phyloP scores from a whole-genome alignment of 2,797 vertebrate genomes.

The Malacoctenus gilli region DNA sequence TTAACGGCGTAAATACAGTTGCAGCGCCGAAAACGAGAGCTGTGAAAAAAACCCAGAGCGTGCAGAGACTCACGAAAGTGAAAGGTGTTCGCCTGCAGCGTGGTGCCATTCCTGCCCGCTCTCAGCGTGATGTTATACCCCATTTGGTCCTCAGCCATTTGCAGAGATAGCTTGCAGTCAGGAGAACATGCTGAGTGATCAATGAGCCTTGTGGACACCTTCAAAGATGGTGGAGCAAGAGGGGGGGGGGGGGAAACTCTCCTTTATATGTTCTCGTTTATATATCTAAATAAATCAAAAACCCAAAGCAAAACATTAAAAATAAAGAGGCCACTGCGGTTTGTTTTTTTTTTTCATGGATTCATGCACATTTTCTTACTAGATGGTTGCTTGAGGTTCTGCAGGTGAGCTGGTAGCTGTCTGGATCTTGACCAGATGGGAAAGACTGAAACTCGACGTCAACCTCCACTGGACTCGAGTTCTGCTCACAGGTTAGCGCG shows the following conservation, averaged over 20 bases:
- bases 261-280: too few species aligned
- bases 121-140: constrained; percentile 80
- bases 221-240: constrained; percentile 14
- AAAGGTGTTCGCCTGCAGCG: constrained; percentile 78
- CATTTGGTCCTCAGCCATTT: constrained; percentile 72
- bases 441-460: constrained; percentile 81
- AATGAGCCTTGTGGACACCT: constrained; percentile 76
- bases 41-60: neutral
- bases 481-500: constrained; percentile 68
- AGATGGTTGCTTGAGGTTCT: constrained; percentile 65
- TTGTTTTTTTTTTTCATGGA: too few species aligned
- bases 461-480: constrained; percentile 58
- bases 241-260: too few species aligned
- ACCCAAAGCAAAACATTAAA: too few species aligned
- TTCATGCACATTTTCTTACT: constrained; percentile 77
- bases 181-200: constrained; percentile 63
- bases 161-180: constrained; percentile 69
- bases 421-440: constrained; percentile 67
- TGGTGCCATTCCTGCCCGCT: constrained; percentile 56
- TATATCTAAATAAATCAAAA: too few species aligned
- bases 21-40: too few species aligned
- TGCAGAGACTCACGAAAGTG: constrained; percentile 77
- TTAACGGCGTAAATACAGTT: too few species aligned
- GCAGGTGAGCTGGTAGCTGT: constrained; percentile 77
- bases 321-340: too few species aligned